Evolutionary conservation across 2,113 vertebrate genomes (phyloP).

Genomic region (Tenrec ecaudatus): DNA sequence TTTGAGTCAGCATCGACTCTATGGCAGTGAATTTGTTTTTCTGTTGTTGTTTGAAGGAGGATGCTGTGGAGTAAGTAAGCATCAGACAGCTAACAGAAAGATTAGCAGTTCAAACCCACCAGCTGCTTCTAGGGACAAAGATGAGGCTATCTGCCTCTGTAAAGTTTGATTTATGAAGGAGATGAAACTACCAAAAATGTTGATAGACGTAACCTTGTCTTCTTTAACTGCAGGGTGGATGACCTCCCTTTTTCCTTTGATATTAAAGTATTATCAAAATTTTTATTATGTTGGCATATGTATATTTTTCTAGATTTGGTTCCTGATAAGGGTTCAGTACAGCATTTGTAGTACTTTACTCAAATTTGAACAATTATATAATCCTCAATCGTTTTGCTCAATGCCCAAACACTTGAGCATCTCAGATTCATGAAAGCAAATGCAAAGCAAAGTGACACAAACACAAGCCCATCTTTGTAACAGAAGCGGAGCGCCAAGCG

Average conservation of each 20-base stretch:
- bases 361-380: constrained; percentile 44
- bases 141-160: too few relatives aligned
- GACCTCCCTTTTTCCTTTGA: neutral
- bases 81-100: too few relatives aligned
- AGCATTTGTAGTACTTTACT: neutral
- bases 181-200: neutral
- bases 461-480: neutral
- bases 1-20: too few relatives aligned
- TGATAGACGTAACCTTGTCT: neutral
- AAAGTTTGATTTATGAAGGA: neutral
- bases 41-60: too few relatives aligned
- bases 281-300: neutral
- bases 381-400: constrained; percentile 4
- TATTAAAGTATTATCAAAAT: neutral
- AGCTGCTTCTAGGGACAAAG: too few relatives aligned
- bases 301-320: constrained; percentile 12
- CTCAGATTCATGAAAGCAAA: constrained; percentile 37
- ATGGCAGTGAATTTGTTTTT: too few relatives aligned
- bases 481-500: neutral
- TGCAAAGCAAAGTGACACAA: constrained; percentile 29
- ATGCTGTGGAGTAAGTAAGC: too few relatives aligned
- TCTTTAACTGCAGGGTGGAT: neutral
- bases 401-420: neutral
- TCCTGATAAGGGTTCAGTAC: constrained; percentile 1
- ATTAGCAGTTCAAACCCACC: too few relatives aligned